Base-by-base conservation (phyloP, 1,140 invertebrate species). In the Drosophila pseudoobscura region DNA sequence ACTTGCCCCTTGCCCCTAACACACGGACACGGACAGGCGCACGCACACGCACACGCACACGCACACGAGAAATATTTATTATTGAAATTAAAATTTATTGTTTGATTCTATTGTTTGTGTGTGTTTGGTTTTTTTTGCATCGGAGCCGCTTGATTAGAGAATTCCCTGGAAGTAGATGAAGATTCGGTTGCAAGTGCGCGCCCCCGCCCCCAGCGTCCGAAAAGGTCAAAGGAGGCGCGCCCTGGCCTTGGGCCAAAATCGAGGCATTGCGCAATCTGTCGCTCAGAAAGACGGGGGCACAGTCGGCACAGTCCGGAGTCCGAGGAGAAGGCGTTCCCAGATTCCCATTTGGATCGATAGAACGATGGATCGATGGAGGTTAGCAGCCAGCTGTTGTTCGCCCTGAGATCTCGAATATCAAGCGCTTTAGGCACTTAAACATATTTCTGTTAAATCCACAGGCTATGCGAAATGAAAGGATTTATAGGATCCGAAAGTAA, bases 31-130 rank as follows among this genome's bases (percentile, higher is more conserved):
- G 46, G 20, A 20, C 20, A n/a, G n/a, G n/a, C n/a, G n/a, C n/a
- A 17, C 4, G 46, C 1, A 20, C 20, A 20, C 1, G 29, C 9
- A 44, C 17, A 60, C 49, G 35, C 50, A 45, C 47, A 52, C 58
- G 44, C 41, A 53, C 13, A 17, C 4, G 46, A 52, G 8, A 20
- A 57, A 44, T 69, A 70, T 69, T 70, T 70, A 70, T 70, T 69
- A 70, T 69, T 70, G 66, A 70, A 70, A 70, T 70, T 70, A 69
- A 70, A 70, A 70, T 70, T 70, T 70, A 70, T 70, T 57, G 66
- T 70, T 69, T 22, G 26, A 13, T 22, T 64, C 50, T 22, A 70
- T 70, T 70, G 66, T 70, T 49, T 70, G 35, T 43, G n/a, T 44
- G 6, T 22, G 49, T 43, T 17, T n/a, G 11, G 15, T 26, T 44